Conservation (phyloP, 2,888 invertebrate genomes). For the Spodoptera picta region DNA sequence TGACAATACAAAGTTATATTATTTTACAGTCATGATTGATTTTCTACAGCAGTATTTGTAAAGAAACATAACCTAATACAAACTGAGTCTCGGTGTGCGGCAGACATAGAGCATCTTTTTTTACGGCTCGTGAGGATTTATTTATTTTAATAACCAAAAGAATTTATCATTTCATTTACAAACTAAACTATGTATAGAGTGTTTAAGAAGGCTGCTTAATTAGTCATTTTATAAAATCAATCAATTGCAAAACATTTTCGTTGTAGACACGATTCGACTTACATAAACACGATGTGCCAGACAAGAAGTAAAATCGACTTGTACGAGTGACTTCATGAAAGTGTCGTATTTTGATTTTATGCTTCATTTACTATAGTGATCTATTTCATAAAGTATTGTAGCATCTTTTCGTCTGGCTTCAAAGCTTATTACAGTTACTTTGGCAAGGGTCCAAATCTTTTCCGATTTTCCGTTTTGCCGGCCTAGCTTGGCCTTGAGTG, state of each 20-base stretch:
- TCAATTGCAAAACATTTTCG: background rate
- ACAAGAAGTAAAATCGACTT: slow-evolving; percentile 4
- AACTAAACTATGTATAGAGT: too few species aligned
- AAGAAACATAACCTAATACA: too few species aligned
- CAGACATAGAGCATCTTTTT: too few species aligned
- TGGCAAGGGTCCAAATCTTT: slow-evolving; percentile 49
- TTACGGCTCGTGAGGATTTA: background rate
- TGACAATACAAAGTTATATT: too few species aligned
- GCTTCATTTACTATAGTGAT: slow-evolving; percentile 35
- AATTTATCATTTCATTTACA: background rate
- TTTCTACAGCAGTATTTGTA: too few species aligned
- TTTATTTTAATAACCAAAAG: slow-evolving; percentile 4
- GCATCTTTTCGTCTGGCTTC: slow-evolving; percentile 45
- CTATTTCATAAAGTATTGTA: slow-evolving; percentile 23
- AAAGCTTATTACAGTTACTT: slow-evolving; percentile 48
- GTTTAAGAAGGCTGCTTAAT: too few species aligned
- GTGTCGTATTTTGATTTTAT: slow-evolving; percentile 44
- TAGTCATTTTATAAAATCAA: too few species aligned
- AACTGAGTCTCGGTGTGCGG: too few species aligned
- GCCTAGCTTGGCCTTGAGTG: slow-evolving; percentile 50
- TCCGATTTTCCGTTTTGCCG: slow-evolving; percentile 44
- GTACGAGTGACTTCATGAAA: slow-evolving; percentile 20
- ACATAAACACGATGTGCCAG: slow-evolving; percentile 4
- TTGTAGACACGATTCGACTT: slow-evolving; percentile 10
- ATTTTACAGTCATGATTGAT: too few species aligned